Conservation (phyloP, 1,140 invertebrate species). For the Cyclina sinensis region DNA sequence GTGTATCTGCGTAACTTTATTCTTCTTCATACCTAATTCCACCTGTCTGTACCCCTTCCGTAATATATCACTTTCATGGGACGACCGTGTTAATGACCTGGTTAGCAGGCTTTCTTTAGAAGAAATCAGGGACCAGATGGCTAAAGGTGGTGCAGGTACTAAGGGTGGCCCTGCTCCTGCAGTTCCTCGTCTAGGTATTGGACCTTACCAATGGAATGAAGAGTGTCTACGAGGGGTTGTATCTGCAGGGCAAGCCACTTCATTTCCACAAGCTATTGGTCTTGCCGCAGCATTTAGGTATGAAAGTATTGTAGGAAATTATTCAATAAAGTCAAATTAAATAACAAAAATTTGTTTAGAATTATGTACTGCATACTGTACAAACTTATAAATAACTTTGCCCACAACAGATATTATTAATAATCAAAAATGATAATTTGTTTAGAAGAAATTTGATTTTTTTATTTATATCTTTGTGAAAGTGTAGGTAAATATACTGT, state of each 20-base stretch:
- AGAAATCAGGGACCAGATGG: constrained; percentile 83
- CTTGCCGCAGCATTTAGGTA: constrained; percentile 85
- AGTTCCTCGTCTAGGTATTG: constrained; percentile 81
- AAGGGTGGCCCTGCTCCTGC: constrained; percentile 82
- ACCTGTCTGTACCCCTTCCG: constrained; percentile 76
- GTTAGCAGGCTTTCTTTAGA: constrained; percentile 79
- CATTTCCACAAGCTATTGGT: constrained; percentile 84
- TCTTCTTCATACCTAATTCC: not conserved
- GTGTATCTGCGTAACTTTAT: not conserved
- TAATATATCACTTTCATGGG: constrained; percentile 81
- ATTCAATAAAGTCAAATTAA: too few relatives aligned
- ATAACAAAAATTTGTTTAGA: too few relatives aligned
- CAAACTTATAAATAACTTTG: too few relatives aligned
- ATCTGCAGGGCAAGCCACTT: constrained; percentile 80
- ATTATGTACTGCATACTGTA: too few relatives aligned
- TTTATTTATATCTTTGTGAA: too few relatives aligned
- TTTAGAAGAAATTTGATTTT: too few relatives aligned
- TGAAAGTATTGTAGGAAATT: too few relatives aligned
- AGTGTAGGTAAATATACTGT: too few relatives aligned
- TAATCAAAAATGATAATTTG: too few relatives aligned
- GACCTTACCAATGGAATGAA: constrained; percentile 84
- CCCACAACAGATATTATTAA: too few relatives aligned
- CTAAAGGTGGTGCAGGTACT: constrained; percentile 79
- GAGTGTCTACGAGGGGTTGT: constrained; percentile 84
- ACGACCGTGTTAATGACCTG: constrained; percentile 82